Conservation (phyloP, 2,113 vertebrate species). For the Crotalus tigris region DNA sequence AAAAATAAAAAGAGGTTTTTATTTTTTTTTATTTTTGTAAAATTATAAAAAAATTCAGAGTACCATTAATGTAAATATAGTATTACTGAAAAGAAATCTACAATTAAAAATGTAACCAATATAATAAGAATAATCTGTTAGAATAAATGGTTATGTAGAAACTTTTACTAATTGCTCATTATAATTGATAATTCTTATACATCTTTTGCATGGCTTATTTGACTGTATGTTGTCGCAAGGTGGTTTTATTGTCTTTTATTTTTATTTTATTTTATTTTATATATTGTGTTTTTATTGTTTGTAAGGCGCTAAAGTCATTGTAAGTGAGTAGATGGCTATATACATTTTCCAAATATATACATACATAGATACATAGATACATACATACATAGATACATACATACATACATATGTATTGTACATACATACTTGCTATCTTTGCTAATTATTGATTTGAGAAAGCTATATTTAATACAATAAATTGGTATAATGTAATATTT, state of each 20-base stretch:
- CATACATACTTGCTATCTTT: not conserved
- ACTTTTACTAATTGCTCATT: not conserved
- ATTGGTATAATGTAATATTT: not conserved
- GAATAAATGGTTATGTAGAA: not conserved
- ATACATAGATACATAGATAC: not conserved
- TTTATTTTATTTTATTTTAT: not conserved
- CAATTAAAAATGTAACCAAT: not conserved
- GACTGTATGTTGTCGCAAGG: not conserved
- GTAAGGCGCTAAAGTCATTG: not conserved
- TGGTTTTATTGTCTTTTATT: not conserved
- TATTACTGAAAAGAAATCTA: not conserved
- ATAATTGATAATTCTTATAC: not conserved
- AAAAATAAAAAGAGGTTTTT: not conserved
- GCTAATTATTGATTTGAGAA: not conserved
- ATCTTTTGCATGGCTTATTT: not conserved
- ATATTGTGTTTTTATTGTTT: not conserved
- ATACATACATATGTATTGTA: not conserved
- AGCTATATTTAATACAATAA: not conserved
- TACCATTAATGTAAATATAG: not conserved
- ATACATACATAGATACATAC: too few species aligned
- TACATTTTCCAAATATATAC: not conserved
- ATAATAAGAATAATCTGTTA: not conserved
- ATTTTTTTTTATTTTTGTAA: not conserved
- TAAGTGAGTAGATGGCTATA: not conserved
- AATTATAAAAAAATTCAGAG: not conserved